Base-by-base conservation (phyloP, 2,888 invertebrate species). In the Gari tellinella region DNA sequence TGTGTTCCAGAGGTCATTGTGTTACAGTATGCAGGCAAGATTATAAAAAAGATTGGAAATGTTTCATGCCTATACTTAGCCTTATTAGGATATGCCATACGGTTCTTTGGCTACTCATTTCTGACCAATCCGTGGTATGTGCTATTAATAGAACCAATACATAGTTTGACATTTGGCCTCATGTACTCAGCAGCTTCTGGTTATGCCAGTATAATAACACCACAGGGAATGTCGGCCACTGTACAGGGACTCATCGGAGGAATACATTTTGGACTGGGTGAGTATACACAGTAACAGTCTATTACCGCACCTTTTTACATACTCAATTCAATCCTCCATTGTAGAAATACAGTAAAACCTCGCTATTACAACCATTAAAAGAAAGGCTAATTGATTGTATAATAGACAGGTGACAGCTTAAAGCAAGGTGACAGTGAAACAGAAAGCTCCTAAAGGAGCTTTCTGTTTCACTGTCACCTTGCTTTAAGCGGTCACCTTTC, bases 161-260 rank as follows among this genome's bases (percentile, higher is more conserved):
- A 98, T 92, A 97, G 98, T 0, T 93, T 97, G 23, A 97, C 97
- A 0, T 96, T 96, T 90, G 97, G 97, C 21, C 92, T 97, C 80
- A 96, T 97, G 96, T 97, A 96, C 95, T 96, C 97, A 17, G 96
- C 97, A 41, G 96, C 96, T 0, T 96, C 97, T 7, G 96, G 96
- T 0, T 97, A 97, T 91, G 96, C 96, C 87, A 95, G 96, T 15
- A 94, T 96, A 91, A 92, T 97, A 84, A 96, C 97, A 0, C 97
- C 97, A 0, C 95, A 95, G 90, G 96, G 95, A 86, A 93, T 97
- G 80, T 93, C 97, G 65, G 97, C 97, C 5, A 97, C 97, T 0
- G 93, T 97, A 61, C 96, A 97, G 87, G 97, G 97, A 19, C 95
- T 97, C 0, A 93, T 97, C 51, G 96, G 96, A 81, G 96, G 97